phyloP scores from a whole-genome alignment of 2,113 vertebrate species.

The Tapirus terrestris region DNA sequence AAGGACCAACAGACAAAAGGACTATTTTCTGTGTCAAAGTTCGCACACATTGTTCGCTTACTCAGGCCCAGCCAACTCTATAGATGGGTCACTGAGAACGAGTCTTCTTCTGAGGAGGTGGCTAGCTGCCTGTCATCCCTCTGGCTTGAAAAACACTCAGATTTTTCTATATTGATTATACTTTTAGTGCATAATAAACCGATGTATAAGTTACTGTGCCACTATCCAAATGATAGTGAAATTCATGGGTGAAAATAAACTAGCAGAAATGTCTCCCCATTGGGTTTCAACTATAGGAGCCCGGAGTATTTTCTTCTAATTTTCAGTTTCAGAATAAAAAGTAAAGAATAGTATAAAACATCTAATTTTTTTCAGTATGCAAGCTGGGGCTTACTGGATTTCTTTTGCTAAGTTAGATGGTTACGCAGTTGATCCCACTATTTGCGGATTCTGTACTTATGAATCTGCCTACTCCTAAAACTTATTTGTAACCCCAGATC shows the following conservation, averaged over 20 bases:
- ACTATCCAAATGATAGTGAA: not conserved
- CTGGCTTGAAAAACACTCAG: not conserved
- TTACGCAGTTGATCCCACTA: not conserved
- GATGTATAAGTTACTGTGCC: not conserved
- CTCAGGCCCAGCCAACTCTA: not conserved
- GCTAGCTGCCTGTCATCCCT: not conserved
- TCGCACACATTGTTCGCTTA: not conserved
- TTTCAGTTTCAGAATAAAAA: constrained; percentile 42
- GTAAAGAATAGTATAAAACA: not conserved
- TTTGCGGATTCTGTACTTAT: not conserved
- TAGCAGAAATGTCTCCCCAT: not conserved
- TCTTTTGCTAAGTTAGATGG: not conserved
- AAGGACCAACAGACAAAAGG: constrained; percentile 19
- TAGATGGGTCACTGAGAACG: not conserved
- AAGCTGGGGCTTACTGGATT: not conserved
- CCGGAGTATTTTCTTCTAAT: not conserved
- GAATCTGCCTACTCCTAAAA: not conserved
- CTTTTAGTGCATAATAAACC: not conserved
- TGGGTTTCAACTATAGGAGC: not conserved
- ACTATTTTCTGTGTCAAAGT: not conserved
- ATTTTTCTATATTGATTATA: not conserved
- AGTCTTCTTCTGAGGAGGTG: not conserved
- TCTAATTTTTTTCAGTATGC: not conserved
- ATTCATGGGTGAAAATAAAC: not conserved
- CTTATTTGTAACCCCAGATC: not conserved